Evolutionary conservation across 64 coral and sea anemone genomes (phyloP), one percentile per base, ranked within the genome.

Genomic region (Dendronephthya gigantea): DNA sequence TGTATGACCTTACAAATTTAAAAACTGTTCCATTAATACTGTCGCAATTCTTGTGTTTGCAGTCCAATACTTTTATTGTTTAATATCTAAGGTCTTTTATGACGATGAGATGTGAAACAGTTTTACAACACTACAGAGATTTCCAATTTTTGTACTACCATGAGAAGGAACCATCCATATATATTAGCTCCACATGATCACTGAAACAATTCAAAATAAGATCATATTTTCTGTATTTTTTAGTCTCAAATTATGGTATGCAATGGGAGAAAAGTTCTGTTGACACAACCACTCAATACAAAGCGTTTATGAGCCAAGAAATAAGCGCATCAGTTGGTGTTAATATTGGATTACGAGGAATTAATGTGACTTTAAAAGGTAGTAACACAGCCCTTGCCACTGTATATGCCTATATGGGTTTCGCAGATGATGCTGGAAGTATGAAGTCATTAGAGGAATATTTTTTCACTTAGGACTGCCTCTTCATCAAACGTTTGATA

Each of bases 321-420:
- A 79, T 79, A 33, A 79, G 13, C 16, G 72, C 72, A 1, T 1
- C 34, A 79, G 30, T 79, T 79, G 72, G 72, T 12, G 72, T 79
- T 33, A 79, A 79, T 34, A 39, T 79, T 79, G 72, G 72, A 33
- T 79, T 79, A 79, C 72, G 72, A 79, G 72, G 72, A 31, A 39
- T 79, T 19, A 79, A 79, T 79, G 72, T 79, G 13, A 79, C 72
- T 36, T 39, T 79, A 1, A 79, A 79, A 79, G 72, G 72, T 35
- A 79, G 25, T 7, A 62, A 16, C 19, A n/a, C 4, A 4, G 41
- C 41, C 4, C 41, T 6, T 11, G 41, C 41, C 19, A n/a, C 4
- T 11, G 41, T 11, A 11, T 11, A 45, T 11, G 41, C 41, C 4
- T 45, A 6, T 4, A 11, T 45, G 41, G 11, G 41, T 45, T 45